phyloP scores from a whole-genome alignment of 2,888 invertebrate species.

The Beris chalybata region DNA sequence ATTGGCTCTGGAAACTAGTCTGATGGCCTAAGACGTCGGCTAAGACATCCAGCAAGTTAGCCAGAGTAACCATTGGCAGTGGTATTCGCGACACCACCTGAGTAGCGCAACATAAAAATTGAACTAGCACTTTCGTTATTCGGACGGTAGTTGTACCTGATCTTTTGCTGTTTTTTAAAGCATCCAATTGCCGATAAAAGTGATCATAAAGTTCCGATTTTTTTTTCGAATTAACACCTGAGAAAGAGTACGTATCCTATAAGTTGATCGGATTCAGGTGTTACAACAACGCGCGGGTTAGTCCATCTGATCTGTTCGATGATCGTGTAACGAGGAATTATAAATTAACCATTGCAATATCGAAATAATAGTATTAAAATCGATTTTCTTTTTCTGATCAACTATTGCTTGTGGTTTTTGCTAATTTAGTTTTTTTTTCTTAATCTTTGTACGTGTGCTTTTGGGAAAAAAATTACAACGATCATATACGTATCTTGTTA shows the following conservation, averaged over 20 bases:
- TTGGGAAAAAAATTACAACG: conserved; percentile 2
- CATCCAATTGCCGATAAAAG: too few relatives aligned
- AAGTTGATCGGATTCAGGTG: too few relatives aligned
- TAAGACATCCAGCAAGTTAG: conserved; percentile 17
- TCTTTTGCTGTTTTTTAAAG: too few relatives aligned
- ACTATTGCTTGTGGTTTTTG: conserved; percentile 9
- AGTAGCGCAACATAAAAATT: conserved; percentile 12
- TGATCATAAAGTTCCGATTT: too few relatives aligned
- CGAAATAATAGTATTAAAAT: conserved; percentile 18
- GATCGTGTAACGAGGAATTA: conserved; percentile 24
- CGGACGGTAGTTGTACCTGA: too few relatives aligned
- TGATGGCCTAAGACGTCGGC: too few relatives aligned
- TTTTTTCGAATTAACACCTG: too few relatives aligned
- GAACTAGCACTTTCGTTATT: too few relatives aligned
- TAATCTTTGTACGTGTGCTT: conserved; percentile 3
- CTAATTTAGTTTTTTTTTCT: conserved; percentile 20
- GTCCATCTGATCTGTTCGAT: not conserved
- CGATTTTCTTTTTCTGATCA: conserved; percentile 17
- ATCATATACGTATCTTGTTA: not conserved
- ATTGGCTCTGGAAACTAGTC: too few relatives aligned
- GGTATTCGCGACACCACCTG: conserved; percentile 38
- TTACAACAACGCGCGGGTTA: too few relatives aligned
- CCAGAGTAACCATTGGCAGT: conserved; percentile 32
- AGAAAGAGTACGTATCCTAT: too few relatives aligned
- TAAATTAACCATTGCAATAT: conserved; percentile 16